Evolutionary conservation across 2,113 vertebrate genomes (phyloP), one percentile per base, ranked within the genome.

Genomic region (Orientallactaga bullata): DNA sequence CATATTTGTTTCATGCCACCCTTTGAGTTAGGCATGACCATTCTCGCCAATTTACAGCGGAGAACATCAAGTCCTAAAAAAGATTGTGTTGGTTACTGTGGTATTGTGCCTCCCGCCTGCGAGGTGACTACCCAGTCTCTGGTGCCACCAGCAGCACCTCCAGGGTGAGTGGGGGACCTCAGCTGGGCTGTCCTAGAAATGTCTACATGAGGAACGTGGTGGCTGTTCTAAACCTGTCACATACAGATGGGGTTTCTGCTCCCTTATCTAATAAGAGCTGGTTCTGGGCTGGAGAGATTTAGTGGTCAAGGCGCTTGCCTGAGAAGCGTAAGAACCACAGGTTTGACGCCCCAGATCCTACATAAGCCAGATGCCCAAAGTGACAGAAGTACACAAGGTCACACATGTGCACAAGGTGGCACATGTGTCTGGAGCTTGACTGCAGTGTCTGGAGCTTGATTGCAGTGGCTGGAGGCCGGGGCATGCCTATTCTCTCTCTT

Each of bases 181-280:
- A 1, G 24, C n/a, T 65, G 9, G 39, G 55, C 37, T 58, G 23
- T 65, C 90, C 80, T 83, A 5, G 39, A n/a, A n/a, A n/a, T 47
- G 24, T 93, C 85, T 76, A 32, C 35, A 30, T 4, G 12, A 32
- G 35, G 86, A 88, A 60, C 0, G 4, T 28, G 12, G 74, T 32
- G 69, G 84, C 78, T 79, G 30, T 12, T 76, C 47, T 61, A 55
- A 58, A 8, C 55, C 72, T 90, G 69, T 85, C 65, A 90, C 65
- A 88, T 69, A 51, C 89, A 88, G 76, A 72, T 71, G 79, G 71
- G 9, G 4, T 66, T 61, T 92, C 69, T 76, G 51, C 65, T 85
- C 65, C 66, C 16, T 58, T 83, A 88, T 13, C 8, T 9, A 37
- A 12, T 85, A 58, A 93, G 72, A 65, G 77, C 42, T 68, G 76